These are phyloP conservation scores for Cantharis rustica DNA, from an alignment of 2,888 invertebrate species.

Conservation along the genomic window DNA sequence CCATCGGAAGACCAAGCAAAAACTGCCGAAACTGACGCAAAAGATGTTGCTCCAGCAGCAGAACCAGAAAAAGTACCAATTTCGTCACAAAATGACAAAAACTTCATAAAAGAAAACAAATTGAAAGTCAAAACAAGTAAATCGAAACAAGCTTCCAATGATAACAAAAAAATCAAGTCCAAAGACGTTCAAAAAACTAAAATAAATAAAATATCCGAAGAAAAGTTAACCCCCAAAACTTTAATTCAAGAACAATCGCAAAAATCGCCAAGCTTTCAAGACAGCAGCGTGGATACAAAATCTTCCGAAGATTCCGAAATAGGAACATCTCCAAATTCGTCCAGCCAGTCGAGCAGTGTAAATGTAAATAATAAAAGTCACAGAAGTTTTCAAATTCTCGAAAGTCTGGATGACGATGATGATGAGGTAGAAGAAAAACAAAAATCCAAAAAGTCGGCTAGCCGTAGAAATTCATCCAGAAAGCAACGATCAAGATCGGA, in stretches of 20 bases:
- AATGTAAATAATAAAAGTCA: conserved; percentile 42
- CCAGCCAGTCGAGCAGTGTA: conserved; percentile 29
- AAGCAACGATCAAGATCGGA: conserved; percentile 44
- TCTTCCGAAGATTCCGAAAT: conserved; percentile 33
- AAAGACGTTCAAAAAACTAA: neutral
- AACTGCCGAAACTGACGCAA: neutral
- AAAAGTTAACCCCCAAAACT: neutral
- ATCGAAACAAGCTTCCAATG: neutral
- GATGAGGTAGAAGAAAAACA: neutral
- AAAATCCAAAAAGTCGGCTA: neutral
- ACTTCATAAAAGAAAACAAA: neutral
- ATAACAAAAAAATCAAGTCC: neutral
- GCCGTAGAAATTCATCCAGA: neutral
- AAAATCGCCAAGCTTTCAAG: conserved; percentile 13
- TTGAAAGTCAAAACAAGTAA: neutral
- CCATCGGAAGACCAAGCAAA: neutral
- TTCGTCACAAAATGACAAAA: neutral
- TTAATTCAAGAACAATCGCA: neutral
- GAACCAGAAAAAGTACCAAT: neutral
- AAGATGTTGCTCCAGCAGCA: neutral
- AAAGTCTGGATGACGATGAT: conserved; percentile 34
- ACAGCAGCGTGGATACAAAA: conserved; percentile 22
- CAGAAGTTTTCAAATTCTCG: conserved; percentile 51
- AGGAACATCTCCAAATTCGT: conserved; percentile 30
- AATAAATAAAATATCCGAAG: neutral